Conservation (phyloP, 2,113 vertebrate species). For the Lates calcarifer region DNA sequence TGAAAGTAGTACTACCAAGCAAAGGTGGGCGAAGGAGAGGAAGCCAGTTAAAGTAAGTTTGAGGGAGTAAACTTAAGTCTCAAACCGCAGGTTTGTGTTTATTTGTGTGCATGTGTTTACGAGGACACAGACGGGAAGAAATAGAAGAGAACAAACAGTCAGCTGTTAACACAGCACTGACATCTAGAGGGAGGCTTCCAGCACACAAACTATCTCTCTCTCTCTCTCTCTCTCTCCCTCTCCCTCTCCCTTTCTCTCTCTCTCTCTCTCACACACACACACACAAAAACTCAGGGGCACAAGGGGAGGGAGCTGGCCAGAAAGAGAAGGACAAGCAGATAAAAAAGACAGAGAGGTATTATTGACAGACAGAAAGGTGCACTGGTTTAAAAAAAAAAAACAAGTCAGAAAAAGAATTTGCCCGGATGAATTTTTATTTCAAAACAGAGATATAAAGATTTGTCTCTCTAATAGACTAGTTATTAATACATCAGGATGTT, state of each 20-base stretch:
- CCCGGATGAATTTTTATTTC: no score
- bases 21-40: not conserved
- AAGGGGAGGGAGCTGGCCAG: slow-evolving; percentile 4
- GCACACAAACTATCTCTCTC: slow-evolving; percentile 12
- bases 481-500: not conserved
- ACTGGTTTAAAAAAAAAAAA: no score
- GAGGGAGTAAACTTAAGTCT: not conserved
- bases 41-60: not conserved
- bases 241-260: no score
- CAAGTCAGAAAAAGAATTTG: slow-evolving; percentile 34
- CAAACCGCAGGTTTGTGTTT: slow-evolving; percentile 14
- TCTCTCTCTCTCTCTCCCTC: no score
- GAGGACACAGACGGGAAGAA: slow-evolving; percentile 14
- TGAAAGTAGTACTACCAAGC: not conserved
- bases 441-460: not conserved
- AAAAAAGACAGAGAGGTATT: slow-evolving; percentile 9
- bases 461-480: not conserved
- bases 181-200: slow-evolving; percentile 76
- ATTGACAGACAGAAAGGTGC: slow-evolving; percentile 30
- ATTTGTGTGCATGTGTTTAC: slow-evolving; percentile 22
- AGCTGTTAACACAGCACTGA: slow-evolving; percentile 74
- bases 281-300: slow-evolving; percentile 10
- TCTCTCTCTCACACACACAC: not conserved
- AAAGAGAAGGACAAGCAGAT: slow-evolving; percentile 10
- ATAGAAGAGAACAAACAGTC: slow-evolving; percentile 43